Evolutionary conservation across 2,797 vertebrate species (phyloP).

Genomic region (Eutrigla gurnardus): DNA sequence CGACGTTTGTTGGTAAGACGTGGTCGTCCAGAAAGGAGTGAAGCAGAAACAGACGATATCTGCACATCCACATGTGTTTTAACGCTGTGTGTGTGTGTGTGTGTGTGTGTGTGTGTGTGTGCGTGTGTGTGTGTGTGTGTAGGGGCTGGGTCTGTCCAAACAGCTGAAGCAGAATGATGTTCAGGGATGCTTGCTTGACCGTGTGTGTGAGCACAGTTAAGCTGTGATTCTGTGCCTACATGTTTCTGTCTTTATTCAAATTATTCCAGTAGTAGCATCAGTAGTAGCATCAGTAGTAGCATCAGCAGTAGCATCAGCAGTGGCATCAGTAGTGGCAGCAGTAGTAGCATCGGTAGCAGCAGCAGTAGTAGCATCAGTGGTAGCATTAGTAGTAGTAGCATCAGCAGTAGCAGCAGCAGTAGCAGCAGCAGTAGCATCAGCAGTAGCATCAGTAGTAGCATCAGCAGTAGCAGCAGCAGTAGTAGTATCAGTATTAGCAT

Average conservation of each 20-base stretch:
- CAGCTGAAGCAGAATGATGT: slow-evolving; percentile 40
- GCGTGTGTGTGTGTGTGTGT: slow-evolving; percentile 8
- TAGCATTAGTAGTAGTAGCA: no score
- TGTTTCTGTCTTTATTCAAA: slow-evolving; percentile 14
- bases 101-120: slow-evolving; percentile 9
- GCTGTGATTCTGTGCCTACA: slow-evolving; percentile 2
- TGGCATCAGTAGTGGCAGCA: no score
- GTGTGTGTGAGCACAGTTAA: slow-evolving; percentile 17
- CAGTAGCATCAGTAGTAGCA: no score
- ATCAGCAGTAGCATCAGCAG: no score
- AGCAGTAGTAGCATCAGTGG: no score
- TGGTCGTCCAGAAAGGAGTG: slow-evolving; percentile 33
- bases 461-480: no score
- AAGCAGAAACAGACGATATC: slow-evolving; percentile 23
- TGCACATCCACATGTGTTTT: slow-evolving; percentile 17
- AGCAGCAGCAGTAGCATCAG: no score
- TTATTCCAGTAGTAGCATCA: no score
- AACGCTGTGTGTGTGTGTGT: slow-evolving; percentile 1
- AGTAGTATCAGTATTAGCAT: no score
- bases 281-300: no score
- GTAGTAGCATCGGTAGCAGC: no score
- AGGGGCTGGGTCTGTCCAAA: slow-evolving; percentile 18
- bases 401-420: no score
- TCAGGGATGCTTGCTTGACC: slow-evolving; percentile 28
- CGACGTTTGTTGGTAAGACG: slow-evolving; percentile 12